Conservation (phyloP, 2,113 vertebrate genomes). For the Melospiza georgiana region DNA sequence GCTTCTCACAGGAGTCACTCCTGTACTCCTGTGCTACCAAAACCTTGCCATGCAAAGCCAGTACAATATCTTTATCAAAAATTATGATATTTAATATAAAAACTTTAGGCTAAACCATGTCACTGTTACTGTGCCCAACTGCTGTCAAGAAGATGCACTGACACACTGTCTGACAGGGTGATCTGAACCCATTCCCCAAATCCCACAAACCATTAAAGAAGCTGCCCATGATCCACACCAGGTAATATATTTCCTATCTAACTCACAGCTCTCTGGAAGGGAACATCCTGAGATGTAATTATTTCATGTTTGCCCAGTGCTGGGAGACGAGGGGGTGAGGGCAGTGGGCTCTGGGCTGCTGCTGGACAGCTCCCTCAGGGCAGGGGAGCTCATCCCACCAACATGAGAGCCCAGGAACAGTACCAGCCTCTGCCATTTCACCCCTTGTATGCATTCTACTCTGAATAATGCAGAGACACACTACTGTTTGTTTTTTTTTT, state of each 20-base stretch:
- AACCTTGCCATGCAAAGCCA: neutral
- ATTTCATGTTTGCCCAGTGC: neutral
- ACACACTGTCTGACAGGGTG: neutral
- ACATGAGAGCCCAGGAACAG: fast-evolving
- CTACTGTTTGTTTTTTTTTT: neutral
- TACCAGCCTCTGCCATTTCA: neutral
- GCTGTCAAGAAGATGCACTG: neutral
- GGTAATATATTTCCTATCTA: neutral
- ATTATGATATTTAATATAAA: neutral
- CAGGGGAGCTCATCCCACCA: neutral
- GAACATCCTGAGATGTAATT: neutral
- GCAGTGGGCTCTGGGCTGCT: fast-evolving
- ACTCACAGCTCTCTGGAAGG: neutral
- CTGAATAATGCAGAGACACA: neutral
- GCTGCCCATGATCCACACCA: neutral
- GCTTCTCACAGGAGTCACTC: neutral
- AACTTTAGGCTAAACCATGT: neutral
- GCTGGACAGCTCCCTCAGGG: slow-evolving; percentile 3
- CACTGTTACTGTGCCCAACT: neutral
- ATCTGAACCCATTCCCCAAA: neutral
- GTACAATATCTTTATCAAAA: neutral
- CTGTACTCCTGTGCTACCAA: neutral
- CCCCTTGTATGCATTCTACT: fast-evolving
- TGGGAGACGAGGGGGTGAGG: fast-evolving
- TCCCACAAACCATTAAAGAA: neutral